Evolutionary conservation across 2,113 vertebrate species (phyloP).

Genomic region (Semnornis frantzii): DNA sequence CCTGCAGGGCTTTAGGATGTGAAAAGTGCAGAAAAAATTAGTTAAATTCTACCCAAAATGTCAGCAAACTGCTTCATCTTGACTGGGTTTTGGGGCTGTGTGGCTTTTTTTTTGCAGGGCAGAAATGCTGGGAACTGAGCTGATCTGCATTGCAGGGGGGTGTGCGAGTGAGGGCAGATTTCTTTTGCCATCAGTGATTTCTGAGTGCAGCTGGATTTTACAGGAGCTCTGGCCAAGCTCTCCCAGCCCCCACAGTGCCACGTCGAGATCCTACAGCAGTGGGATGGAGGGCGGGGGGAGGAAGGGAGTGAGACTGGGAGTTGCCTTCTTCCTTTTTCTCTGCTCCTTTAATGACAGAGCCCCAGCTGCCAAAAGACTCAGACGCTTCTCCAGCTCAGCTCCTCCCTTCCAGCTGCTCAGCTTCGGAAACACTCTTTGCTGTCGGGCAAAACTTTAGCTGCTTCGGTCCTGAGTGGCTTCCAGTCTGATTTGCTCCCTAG

Average conservation of each 20-base stretch:
- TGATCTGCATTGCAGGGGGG: neutral
- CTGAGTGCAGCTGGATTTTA: accelerated
- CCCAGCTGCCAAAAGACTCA: too few relatives aligned
- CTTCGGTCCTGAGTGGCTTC: neutral
- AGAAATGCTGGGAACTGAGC: neutral
- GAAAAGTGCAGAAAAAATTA: neutral
- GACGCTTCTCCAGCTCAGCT: too few relatives aligned
- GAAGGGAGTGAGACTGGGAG: constrained; percentile 16
- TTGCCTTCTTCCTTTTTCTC: constrained; percentile 18
- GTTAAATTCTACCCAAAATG: neutral
- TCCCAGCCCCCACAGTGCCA: constrained; percentile 68
- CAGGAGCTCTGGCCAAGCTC: neutral
- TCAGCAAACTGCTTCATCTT: neutral
- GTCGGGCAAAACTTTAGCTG: accelerated
- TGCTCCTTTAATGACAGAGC: neutral
- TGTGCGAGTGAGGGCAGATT: neutral
- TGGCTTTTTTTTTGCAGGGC: neutral
- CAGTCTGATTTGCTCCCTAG: accelerated
- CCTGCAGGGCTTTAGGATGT: neutral
- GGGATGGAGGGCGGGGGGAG: neutral
- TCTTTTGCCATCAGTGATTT: neutral
- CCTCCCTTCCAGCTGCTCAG: neutral
- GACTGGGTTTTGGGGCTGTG: neutral
- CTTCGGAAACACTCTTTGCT: neutral
- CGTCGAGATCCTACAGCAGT: constrained; percentile 36